Evolutionary conservation across 35 echinoderm and acorn worm species (phyloP).

Genomic region (Ptychodera flava): DNA sequence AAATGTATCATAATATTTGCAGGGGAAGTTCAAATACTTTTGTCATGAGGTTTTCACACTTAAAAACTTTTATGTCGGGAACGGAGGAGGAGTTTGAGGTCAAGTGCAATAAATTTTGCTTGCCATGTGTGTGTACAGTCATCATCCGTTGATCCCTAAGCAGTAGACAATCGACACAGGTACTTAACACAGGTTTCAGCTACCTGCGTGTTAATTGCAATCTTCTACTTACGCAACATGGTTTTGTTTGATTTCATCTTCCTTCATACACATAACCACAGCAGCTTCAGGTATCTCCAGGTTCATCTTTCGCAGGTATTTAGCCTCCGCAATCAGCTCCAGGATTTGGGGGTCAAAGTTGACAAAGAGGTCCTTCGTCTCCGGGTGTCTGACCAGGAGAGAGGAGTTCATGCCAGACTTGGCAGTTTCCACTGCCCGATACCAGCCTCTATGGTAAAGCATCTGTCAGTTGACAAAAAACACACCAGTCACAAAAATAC

Average conservation of each 20-base stretch:
- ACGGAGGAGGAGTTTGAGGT: no score
- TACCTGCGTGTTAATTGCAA: no score
- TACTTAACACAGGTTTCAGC: no score
- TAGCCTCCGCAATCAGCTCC: constrained; percentile 96
- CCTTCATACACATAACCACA: constrained; percentile 67
- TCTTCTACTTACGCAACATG: constrained; percentile 85
- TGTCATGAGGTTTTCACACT: no score
- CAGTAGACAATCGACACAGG: no score
- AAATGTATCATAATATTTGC: no score
- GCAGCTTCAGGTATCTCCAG: constrained; percentile 86
- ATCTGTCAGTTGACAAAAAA: constrained; percentile 10
- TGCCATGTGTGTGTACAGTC: no score
- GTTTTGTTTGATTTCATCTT: constrained; percentile 68
- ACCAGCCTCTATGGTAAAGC: constrained; percentile 85
- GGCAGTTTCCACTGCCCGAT: constrained; percentile 82
- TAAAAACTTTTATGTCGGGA: no score
- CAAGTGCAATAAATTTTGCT: no score
- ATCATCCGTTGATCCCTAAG: no score
- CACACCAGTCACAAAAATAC: neutral
- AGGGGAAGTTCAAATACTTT: no score
- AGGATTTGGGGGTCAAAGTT: constrained; percentile 99
- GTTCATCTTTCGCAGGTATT: constrained; percentile 87
- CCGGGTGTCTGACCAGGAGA: constrained; percentile 83
- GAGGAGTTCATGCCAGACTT: constrained; percentile 88
- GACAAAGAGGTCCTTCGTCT: constrained; percentile 97